A percentile compares a stretch with the other conserved stretches of the same genome.
phyloP scores from a whole-genome alignment of 2,113 vertebrate species.

The Falcunculus frontatus region DNA sequence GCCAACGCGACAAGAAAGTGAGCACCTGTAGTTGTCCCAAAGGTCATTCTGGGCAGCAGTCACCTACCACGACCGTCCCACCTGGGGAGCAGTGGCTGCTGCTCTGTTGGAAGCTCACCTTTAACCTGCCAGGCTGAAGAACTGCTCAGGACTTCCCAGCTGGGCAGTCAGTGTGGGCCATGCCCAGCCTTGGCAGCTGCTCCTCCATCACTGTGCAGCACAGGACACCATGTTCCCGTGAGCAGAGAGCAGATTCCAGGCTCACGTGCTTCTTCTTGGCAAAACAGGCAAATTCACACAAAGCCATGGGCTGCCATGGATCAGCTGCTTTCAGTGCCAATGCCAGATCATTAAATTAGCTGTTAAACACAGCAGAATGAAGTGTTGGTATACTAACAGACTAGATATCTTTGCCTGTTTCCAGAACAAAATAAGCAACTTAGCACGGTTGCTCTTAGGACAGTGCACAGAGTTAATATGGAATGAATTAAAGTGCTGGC shows the following conservation, averaged over 20 bases:
- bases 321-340: not conserved
- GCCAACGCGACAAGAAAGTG: not conserved
- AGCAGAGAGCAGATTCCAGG: not conserved
- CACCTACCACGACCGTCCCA: not conserved
- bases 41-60: not conserved
- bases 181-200: not conserved
- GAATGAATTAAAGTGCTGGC: not conserved
- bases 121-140: not conserved
- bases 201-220: not conserved
- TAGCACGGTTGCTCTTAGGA: not conserved
- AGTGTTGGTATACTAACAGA: not conserved
- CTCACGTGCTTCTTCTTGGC: not conserved
- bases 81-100: not conserved
- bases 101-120: not conserved
- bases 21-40: not conserved
- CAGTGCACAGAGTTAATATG: not conserved
- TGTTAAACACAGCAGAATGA: not conserved
- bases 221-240: fast-evolving
- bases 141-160: not conserved
- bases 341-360: not conserved
- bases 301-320: not conserved
- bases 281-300: not conserved
- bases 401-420: not conserved
- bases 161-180: not conserved
- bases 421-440: not conserved